Percentiles rank a stretch among this genome's conserved stretches.
phyloP scores from a whole-genome alignment of 2,888 invertebrate genomes.

The Stenichneumon culpator region DNA sequence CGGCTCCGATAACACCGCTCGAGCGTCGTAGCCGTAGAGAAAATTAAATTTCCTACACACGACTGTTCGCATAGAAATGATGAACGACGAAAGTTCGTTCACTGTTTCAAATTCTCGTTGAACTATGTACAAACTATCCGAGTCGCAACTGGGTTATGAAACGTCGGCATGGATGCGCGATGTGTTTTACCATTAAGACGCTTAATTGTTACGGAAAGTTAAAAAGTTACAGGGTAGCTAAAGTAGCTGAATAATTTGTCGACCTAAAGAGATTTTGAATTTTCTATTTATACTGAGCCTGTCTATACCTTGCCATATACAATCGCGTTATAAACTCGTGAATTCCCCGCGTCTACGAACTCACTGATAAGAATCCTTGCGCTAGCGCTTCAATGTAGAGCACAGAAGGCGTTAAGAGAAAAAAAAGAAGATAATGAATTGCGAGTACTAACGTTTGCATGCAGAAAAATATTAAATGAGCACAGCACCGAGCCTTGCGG shows the following conservation, averaged over 20 bases:
- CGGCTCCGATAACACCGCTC: background rate
- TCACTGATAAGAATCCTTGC: background rate
- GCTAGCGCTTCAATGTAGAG: background rate
- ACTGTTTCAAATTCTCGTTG: constrained; percentile 4
- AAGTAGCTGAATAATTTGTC: constrained; percentile 8
- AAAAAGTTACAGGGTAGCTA: background rate
- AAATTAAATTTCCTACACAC: constrained; percentile 8
- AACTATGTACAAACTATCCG: constrained; percentile 10
- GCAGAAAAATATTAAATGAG: constrained; percentile 25
- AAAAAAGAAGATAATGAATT: background rate
- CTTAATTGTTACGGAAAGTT: constrained; percentile 5
- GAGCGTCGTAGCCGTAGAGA: background rate
- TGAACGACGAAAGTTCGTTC: constrained; percentile 13
- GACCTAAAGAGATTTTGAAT: constrained; percentile 4
- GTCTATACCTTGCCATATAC: background rate
- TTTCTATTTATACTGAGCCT: background rate
- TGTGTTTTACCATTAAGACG: constrained; percentile 3
- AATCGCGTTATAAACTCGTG: background rate
- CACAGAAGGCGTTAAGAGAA: background rate
- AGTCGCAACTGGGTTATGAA: background rate
- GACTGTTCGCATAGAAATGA: constrained; percentile 4
- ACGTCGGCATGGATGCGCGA: background rate
- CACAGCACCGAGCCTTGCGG: background rate
- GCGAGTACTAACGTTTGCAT: background rate
- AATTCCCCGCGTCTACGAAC: background rate